Evolutionary conservation across 2,113 vertebrate species (phyloP).

Genomic region (Clarias macrocephalus): DNA sequence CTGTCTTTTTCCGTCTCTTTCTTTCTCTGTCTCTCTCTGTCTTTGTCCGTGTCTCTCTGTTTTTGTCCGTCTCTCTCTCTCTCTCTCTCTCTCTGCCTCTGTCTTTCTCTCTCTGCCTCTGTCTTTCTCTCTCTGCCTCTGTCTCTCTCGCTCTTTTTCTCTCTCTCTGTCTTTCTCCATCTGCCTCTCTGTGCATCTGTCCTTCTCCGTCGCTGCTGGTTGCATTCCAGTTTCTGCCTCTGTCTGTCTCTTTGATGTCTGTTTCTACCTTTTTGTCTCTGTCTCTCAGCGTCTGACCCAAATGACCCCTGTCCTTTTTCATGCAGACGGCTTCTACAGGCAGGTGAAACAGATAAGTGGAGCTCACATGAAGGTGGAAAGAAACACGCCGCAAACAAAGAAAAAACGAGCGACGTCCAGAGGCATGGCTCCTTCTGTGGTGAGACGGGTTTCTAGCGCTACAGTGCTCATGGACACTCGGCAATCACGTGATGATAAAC

Average conservation of each 20-base stretch:
- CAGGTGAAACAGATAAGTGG: slow-evolving; percentile 94
- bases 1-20: too few species aligned
- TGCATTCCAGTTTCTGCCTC: not conserved
- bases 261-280: not conserved
- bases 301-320: not conserved
- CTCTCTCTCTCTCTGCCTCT: too few species aligned
- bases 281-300: not conserved
- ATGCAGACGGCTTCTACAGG: slow-evolving; percentile 92
- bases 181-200: not conserved
- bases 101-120: too few species aligned
- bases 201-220: not conserved
- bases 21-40: too few species aligned
- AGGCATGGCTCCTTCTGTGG: slow-evolving; percentile 91
- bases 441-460: slow-evolving; percentile 63
- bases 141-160: not conserved
- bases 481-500: not conserved
- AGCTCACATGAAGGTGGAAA: slow-evolving; percentile 87
- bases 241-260: not conserved
- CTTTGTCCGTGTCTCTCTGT: too few species aligned
- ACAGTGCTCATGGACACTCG: not conserved
- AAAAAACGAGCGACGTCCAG: slow-evolving; percentile 77
- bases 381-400: slow-evolving; percentile 79
- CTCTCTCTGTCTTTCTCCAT: too few species aligned
- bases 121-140: too few species aligned
- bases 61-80: too few species aligned